Conservation (phyloP, 2,888 invertebrate genomes). For the Drosophila vallismaia region DNA sequence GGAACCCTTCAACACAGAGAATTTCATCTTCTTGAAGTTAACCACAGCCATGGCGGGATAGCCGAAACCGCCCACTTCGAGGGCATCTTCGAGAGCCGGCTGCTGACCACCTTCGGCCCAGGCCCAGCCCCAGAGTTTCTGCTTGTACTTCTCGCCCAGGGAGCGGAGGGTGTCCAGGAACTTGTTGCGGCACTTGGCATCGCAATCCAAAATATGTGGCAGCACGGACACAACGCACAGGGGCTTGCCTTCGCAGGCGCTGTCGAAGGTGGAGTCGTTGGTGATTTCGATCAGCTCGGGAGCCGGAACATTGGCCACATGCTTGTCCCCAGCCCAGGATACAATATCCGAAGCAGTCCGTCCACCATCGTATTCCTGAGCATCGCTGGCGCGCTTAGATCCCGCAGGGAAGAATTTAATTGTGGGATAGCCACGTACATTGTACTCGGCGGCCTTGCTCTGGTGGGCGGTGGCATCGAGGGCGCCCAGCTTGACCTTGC, state of each 20-base stretch:
- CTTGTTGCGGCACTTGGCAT: constrained; percentile 94
- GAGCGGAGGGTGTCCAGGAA: constrained; percentile 90
- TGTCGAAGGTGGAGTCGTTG: constrained; percentile 87
- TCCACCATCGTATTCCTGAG: constrained; percentile 96
- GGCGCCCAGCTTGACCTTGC: constrained; percentile 98
- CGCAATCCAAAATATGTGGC: constrained; percentile 98
- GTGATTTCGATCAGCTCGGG: constrained; percentile 93
- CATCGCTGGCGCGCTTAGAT: constrained; percentile 89
- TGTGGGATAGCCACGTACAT: constrained; percentile 97
- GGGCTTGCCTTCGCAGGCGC: constrained; percentile 93
- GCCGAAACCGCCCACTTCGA: constrained; percentile 98
- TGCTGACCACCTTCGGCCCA: constrained; percentile 98
- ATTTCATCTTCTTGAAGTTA: constrained; percentile 98
- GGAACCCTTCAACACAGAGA: constrained; percentile 95
- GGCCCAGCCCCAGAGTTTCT: constrained; percentile 98
- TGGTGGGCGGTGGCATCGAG: constrained; percentile 97
- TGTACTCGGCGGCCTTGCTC: constrained; percentile 91
- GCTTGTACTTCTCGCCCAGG: constrained; percentile 95
- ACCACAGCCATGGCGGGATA: constrained; percentile 99
- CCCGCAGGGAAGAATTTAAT: constrained; percentile 95
- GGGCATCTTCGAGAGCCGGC: constrained; percentile 91
- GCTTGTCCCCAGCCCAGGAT: constrained; percentile 93
- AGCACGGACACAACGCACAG: constrained; percentile 96
- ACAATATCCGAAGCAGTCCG: constrained; percentile 95
- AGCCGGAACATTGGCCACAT: constrained; percentile 93